Evolutionary conservation across 2,113 vertebrate genomes (phyloP), one percentile per base, ranked within the genome.

Genomic region (Passer montanus): DNA sequence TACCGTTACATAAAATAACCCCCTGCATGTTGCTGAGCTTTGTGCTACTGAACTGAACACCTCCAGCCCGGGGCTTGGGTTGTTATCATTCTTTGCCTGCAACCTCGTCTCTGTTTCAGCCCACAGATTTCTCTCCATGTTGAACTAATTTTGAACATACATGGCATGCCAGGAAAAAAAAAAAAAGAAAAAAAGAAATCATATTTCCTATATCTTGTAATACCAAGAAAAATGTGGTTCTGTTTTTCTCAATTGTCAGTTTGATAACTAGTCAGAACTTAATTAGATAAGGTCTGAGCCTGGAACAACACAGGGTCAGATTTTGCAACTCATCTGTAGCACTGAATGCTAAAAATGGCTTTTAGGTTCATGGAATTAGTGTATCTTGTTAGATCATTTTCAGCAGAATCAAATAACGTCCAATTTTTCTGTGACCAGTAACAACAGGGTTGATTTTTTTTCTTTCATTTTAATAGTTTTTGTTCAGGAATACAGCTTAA

Each of bases 291-390:
- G 10, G 14, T 60, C 46, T 83, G 31, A 89, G 52, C 21, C 35
- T 58, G 15, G 79, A 83, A 76, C 13, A 52, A 72, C 26, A 68
- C 21, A 59, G 56, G 77, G 55, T 84, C 74, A 79, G 58, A 87
- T 93, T 82, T 89, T 94, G 62, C 28, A 87, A 87, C n/a, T 92
- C 43, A 33, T 93, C 50, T 79, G 58, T 77, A 87, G 31, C 44
- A 76, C 17, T 76, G 70, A 49, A 56, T 82, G 20, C 18, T 76
- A 91, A 91, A 93, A 91, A 47, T 62, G 72, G 24, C n/a, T 68
- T 78, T 87, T 87, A 69, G 5, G 37, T 78, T 44, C 5, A 0
- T 78, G 69, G 62, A 79, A 64, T 85, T 73, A 74, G 15, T 46
- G 6, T 73, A 66, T 93, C 60, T 49, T 89, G 11, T 75, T 73